Conservation (phyloP, 1,140 invertebrate genomes). For the Eriocheir sinensis region DNA sequence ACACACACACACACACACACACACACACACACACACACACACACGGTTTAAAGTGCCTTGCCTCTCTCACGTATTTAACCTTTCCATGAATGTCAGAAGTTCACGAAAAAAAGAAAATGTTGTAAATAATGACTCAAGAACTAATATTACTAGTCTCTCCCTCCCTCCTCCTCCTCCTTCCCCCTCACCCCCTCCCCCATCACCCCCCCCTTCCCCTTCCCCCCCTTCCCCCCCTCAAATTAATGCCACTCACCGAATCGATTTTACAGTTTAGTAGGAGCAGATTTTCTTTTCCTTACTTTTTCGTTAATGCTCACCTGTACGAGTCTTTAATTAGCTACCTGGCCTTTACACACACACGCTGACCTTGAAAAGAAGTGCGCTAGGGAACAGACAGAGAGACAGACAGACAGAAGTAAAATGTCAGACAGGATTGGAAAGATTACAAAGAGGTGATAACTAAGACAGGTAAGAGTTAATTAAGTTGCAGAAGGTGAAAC, state of each 20-base stretch:
- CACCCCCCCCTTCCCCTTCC: neutral
- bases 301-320: neutral
- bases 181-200: neutral
- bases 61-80: no score
- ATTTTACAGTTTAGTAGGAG: neutral
- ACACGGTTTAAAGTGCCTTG: no score
- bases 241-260: neutral
- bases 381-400: neutral
- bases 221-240: neutral
- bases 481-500: no score
- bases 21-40: slow-evolving; percentile 58
- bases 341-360: neutral
- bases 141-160: no score
- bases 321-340: neutral
- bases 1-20: slow-evolving; percentile 57
- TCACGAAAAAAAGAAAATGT: no score
- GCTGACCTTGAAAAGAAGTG: neutral
- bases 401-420: neutral
- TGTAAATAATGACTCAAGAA: no score
- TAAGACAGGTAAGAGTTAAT: no score
- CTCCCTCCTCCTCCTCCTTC: neutral
- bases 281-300: neutral
- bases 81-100: neutral
- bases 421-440: no score
- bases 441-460: no score